Percentiles rank a stretch among this genome's conserved stretches.
Conservation (phyloP, 2,113 vertebrate genomes). For the Muntiacus reevesi region DNA sequence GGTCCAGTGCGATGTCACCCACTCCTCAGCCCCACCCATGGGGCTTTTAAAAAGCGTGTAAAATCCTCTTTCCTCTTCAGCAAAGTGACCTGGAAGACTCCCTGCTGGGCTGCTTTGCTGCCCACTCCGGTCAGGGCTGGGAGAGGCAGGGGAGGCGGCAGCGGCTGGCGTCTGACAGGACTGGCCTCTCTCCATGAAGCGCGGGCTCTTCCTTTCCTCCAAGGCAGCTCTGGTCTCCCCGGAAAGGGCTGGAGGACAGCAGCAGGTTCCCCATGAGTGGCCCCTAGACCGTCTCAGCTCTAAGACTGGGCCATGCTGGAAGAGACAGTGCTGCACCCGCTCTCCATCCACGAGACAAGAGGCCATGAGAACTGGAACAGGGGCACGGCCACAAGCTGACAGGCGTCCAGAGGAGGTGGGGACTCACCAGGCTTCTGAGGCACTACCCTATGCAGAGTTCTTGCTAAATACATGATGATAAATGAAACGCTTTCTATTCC, state of each 20-base stretch:
- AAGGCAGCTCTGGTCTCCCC: not conserved
- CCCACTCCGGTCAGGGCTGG: not conserved
- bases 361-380: rapidly evolving
- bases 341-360: not conserved
- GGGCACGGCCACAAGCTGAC: rapidly evolving
- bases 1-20: not conserved
- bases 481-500: not conserved
- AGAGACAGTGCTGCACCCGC: not conserved
- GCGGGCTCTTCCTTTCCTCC: not conserved
- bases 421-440: rapidly evolving
- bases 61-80: not conserved
- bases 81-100: not conserved
- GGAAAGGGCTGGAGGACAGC: not conserved
- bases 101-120: not conserved
- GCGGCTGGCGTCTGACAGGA: rapidly evolving
- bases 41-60: not conserved
- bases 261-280: rapidly evolving
- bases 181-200: not conserved
- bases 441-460: not conserved
- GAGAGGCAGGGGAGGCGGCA: not conserved
- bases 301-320: rapidly evolving
- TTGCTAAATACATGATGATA: not conserved
- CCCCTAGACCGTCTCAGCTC: not conserved
- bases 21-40: not conserved
- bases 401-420: not conserved